A percentile compares a stretch with the other conserved stretches of the same genome.
Evolutionary conservation across 2,888 invertebrate species (phyloP).

Genomic region (Strigamia maritima): DNA sequence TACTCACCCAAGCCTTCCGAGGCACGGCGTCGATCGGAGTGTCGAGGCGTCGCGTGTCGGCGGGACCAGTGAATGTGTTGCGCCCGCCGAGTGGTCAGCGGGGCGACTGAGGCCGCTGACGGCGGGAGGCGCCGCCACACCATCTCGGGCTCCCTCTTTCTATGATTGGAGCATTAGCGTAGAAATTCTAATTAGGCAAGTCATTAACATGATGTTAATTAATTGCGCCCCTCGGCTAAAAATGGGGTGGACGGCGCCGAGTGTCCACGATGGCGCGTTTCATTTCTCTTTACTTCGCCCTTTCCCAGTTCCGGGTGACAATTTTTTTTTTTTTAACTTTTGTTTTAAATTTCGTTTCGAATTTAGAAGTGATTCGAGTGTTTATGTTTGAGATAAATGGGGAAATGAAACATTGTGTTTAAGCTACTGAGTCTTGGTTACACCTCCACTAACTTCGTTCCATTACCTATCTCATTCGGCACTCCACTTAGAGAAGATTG

Average conservation of each 20-base stretch:
- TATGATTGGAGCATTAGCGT: slow-evolving; percentile 39
- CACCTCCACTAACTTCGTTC: too few species aligned
- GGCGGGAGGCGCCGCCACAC: slow-evolving; percentile 34
- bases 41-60: neutral
- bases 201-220: slow-evolving; percentile 40
- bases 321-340: too few species aligned
- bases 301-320: too few species aligned
- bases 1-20: neutral
- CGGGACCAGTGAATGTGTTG: neutral
- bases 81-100: slow-evolving; percentile 18
- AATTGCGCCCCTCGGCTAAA: slow-evolving; percentile 34
- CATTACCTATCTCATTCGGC: too few species aligned
- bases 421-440: too few species aligned
- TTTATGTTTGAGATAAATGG: too few species aligned
- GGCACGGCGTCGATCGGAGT: neutral
- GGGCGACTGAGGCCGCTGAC: slow-evolving; percentile 28
- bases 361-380: too few species aligned
- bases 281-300: too few species aligned
- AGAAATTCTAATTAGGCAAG: slow-evolving; percentile 39
- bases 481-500: too few species aligned
- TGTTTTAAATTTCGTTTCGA: too few species aligned
- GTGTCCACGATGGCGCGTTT: neutral
- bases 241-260: slow-evolving; percentile 8
- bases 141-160: slow-evolving; percentile 29
- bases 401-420: too few species aligned